Evolutionary conservation across 1,140 invertebrate genomes (phyloP).

Genomic region (Bombus soroeensis): DNA sequence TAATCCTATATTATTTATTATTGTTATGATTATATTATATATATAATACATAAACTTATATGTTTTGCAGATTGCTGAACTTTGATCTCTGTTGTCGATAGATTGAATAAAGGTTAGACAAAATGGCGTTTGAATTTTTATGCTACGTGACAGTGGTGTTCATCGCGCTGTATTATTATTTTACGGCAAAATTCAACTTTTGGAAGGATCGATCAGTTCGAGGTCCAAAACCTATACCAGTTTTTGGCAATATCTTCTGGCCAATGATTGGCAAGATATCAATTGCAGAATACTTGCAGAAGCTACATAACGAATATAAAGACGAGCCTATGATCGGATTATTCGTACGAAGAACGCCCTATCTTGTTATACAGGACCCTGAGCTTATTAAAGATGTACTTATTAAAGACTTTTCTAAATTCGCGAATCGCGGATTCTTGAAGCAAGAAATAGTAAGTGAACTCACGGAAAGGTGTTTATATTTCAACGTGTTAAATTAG

Average conservation of each 20-base stretch:
- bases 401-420: conserved; percentile 82
- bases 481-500: not conserved
- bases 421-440: conserved; percentile 75
- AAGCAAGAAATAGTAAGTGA: not conserved
- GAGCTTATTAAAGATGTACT: conserved; percentile 81
- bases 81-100: too few species aligned
- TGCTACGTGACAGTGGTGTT: conserved; percentile 21
- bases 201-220: conserved; percentile 73
- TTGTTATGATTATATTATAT: too few species aligned
- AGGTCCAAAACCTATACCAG: conserved; percentile 67
- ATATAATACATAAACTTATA: too few species aligned
- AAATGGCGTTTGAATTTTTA: conserved; percentile 11
- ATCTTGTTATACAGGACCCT: conserved; percentile 78
- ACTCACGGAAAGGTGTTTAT: too few species aligned
- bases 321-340: conserved; percentile 79
- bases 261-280: conserved; percentile 45
- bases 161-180: conserved; percentile 61
- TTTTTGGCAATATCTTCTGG: conserved; percentile 74
- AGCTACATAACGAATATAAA: conserved; percentile 67
- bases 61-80: not conserved
- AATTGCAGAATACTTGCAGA: conserved; percentile 12
- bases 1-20: too few species aligned
- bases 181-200: conserved; percentile 61
- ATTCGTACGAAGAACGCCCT: conserved; percentile 74
- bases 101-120: fast-evolving